Percentiles rank a stretch among this genome's conserved stretches.
phyloP scores from a whole-genome alignment of 2,113 vertebrate species.

The Nesogale talazaci region DNA sequence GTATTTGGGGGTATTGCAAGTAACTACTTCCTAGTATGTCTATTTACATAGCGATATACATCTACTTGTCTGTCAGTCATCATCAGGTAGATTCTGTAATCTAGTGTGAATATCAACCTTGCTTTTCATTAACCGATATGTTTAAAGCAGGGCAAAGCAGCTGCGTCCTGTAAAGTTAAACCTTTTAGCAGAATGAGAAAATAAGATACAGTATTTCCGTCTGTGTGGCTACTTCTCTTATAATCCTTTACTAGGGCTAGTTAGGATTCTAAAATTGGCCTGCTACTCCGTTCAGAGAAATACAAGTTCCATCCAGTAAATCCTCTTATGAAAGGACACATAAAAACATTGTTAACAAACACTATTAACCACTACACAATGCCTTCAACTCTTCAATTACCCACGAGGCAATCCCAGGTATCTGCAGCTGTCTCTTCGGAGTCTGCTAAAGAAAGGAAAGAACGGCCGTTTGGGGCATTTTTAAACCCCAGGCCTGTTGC shows the following conservation, averaged over 20 bases:
- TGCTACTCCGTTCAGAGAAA: not conserved
- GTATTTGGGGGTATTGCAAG: slow-evolving; percentile 33
- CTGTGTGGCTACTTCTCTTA: slow-evolving; percentile 32
- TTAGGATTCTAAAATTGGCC: slow-evolving; percentile 48
- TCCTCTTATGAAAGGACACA: not conserved
- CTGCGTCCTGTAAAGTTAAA: slow-evolving; percentile 56
- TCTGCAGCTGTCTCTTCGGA: slow-evolving; percentile 3
- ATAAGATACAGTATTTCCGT: not conserved
- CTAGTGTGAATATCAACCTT: not conserved
- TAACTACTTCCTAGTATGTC: slow-evolving; percentile 33
- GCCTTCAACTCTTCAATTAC: slow-evolving; percentile 24
- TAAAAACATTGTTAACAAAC: slow-evolving; percentile 16
- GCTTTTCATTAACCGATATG: slow-evolving; percentile 63
- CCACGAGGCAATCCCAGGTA: not conserved
- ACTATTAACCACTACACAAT: not conserved
- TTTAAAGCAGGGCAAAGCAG: slow-evolving; percentile 61
- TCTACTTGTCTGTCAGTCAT: not conserved
- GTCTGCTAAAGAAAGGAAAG: not conserved
- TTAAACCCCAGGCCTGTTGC: slow-evolving; percentile 63
- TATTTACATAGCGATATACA: slow-evolving; percentile 5
- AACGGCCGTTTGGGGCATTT: slow-evolving; percentile 26
- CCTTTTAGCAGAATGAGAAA: slow-evolving; percentile 47
- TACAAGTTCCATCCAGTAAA: not conserved
- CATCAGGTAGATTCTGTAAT: not conserved
- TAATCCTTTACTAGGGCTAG: slow-evolving; percentile 37